phyloP scores from a whole-genome alignment of 2,797 vertebrate genomes.

The Cyprinella venusta region DNA sequence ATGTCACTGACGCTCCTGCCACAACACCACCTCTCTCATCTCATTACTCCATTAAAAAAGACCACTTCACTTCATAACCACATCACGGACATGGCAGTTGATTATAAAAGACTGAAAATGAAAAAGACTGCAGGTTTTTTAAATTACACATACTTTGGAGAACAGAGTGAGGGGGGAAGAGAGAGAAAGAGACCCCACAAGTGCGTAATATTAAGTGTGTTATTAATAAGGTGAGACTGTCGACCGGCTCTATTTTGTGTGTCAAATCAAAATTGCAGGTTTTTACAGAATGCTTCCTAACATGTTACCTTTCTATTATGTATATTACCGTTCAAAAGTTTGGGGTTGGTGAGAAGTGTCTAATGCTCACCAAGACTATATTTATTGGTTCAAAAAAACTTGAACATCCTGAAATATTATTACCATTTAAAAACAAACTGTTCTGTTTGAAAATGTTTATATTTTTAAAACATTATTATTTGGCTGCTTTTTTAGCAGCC shows the following conservation, averaged over 20 bases:
- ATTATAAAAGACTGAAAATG: slow-evolving; percentile 74
- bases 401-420: slow-evolving; percentile 54
- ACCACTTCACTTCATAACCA: slow-evolving; percentile 76
- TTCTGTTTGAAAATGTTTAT: background rate
- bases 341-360: background rate
- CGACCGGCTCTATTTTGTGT: slow-evolving; percentile 80
- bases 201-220: slow-evolving; percentile 55
- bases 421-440: background rate
- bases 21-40: slow-evolving; percentile 63
- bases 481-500: background rate
- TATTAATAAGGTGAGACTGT: slow-evolving; percentile 77
- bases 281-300: slow-evolving; percentile 76
- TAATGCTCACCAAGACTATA: background rate
- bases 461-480: background rate
- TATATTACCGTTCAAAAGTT: background rate
- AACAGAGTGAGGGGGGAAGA: background rate
- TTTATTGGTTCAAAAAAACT: background rate
- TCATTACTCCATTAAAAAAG: slow-evolving; percentile 76
- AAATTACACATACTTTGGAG: slow-evolving; percentile 69
- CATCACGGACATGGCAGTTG: slow-evolving; percentile 72
- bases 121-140: slow-evolving; percentile 73
- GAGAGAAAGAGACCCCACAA: slow-evolving; percentile 54
- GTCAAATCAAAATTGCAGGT: slow-evolving; percentile 71
- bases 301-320: slow-evolving; percentile 1
- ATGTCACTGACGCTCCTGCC: slow-evolving; percentile 69